Percentiles rank a stretch among this genome's conserved stretches.
Evolutionary conservation across 2,888 invertebrate genomes (phyloP).

Genomic region (Cerastis leucographa): DNA sequence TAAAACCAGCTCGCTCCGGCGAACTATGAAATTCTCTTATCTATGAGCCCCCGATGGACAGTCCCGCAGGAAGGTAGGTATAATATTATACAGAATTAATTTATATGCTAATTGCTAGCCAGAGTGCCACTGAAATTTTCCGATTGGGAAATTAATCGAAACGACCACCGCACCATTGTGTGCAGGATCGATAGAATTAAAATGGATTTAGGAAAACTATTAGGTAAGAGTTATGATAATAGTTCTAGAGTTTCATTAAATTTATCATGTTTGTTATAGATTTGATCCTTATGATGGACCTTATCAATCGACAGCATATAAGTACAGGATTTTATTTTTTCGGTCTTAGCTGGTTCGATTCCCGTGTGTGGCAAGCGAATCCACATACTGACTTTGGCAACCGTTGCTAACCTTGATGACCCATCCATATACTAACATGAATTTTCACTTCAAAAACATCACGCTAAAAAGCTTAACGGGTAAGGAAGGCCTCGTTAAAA

Average conservation of each 20-base stretch:
- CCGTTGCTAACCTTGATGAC: no score
- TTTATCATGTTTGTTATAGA: no score
- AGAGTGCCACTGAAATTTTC: constrained; percentile 60
- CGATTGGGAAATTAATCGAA: constrained; percentile 63
- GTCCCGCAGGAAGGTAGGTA: constrained; percentile 51
- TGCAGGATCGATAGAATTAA: constrained; percentile 41
- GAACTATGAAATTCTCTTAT: constrained; percentile 62
- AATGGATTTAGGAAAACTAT: constrained; percentile 30
- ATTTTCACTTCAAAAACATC: no score
- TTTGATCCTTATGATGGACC: no score
- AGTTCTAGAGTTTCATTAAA: no score
- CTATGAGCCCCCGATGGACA: constrained; percentile 55
- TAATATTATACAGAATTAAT: constrained; percentile 69
- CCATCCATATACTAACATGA: no score
- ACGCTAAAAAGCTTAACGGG: background rate
- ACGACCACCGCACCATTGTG: constrained; percentile 31
- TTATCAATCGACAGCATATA: no score
- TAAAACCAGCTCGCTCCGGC: constrained; percentile 35
- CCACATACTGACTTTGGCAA: no score
- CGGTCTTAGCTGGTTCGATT: no score
- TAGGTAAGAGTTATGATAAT: constrained; percentile 11
- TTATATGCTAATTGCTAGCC: constrained; percentile 71
- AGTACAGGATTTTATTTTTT: no score
- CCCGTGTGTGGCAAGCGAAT: no score
- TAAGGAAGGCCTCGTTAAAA: constrained; percentile 41